Evolutionary conservation across 2,888 invertebrate species (phyloP), one percentile per base, ranked within the genome.

Genomic region (Rhagonycha fulva): DNA sequence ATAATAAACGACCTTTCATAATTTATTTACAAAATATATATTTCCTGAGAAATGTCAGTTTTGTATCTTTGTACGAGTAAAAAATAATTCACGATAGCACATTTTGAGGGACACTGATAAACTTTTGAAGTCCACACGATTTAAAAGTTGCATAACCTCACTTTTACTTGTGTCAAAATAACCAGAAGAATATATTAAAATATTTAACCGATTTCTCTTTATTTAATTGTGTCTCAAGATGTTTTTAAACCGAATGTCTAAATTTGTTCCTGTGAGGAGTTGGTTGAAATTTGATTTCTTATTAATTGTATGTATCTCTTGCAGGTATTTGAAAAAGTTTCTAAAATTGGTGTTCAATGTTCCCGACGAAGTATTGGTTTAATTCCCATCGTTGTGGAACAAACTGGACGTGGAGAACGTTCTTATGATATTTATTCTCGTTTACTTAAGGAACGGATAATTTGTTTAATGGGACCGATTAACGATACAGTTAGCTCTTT

Each of bases 391-490:
- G 99, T 99, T 1, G 95, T 99, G n/a, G 99, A 99, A 87, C 98
- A 98, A 89, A 98, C 98, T 19, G 98, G 99, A 11, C 89, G 98
- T 87, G 98, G 98, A 60, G 99, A 99, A 89, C 91, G 99, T 73
- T 96, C 98, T 0, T 99, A 99, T 88, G 99, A 99, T 86, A 99
- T 99, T 85, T 99, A 97, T 88, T 99, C 99, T 0, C 91, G 99
- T 82, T 91, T 99, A 11, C 90, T 99, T 0, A 97, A 98, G 85
- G 99, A 99, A 87, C 91, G 99, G 80, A 99, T 99, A 77, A 96
- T 99, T 81, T 99, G 99, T 87, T 89, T 99, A 0, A 99, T 99
- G 98, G 98, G 98, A 0, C 97, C 98, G 71, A 96, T 98, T 85
- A 92, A 92, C 80, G 99, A 99, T 87, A 94, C 94, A 67, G 89